Evolutionary conservation across 2,888 invertebrate genomes (phyloP), one percentile per base, ranked within the genome.

Genomic region (Azorinus chamasolen): DNA sequence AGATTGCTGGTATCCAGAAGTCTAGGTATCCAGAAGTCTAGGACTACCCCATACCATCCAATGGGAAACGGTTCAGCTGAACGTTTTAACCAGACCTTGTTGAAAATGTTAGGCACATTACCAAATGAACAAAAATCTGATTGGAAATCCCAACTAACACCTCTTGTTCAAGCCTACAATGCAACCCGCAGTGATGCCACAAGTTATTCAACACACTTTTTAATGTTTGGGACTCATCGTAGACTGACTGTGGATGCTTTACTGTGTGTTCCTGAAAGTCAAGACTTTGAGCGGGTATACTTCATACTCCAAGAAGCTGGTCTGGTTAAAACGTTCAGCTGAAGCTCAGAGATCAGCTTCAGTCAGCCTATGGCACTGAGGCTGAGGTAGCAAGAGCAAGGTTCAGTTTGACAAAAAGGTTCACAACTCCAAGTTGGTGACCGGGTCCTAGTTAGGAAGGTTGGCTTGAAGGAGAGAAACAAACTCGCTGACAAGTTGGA

Each of bases 171-270:
- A 22, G 61, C 61, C 5, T 61, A 61, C 27, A 63, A 63, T 53
- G 51, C 63, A 16, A 63, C 61, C 1, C 46, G 22, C n/a, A n/a
- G n/a, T n/a, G n/a, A n/a, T n/a, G n/a, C n/a, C n/a, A n/a, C n/a
- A n/a, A n/a, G n/a, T n/a, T 48, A 61, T 41, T 43, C 43, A 22
- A 25, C 61, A 20, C 50, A 50, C 32, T 61, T 48, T 50, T 41
- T 61, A 14, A 61, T 61, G 61, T 50, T 61, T 50, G 61, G 61
- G 14, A 48, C 32, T 32, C 61, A 61, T 32, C n/a, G n/a, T n/a
- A n/a, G n/a, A n/a, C 50, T 63, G 14, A 12, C 63, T 2, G 22
- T 53, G 2, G 63, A 63, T 41, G 63, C 53, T 1, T 63, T 22
- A 24, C 53, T 65, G 24, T 51, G 63, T n/a, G 41, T n/a, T 16